Evolutionary conservation across 2,888 invertebrate species (phyloP).

Genomic region (Idaea biselata): DNA sequence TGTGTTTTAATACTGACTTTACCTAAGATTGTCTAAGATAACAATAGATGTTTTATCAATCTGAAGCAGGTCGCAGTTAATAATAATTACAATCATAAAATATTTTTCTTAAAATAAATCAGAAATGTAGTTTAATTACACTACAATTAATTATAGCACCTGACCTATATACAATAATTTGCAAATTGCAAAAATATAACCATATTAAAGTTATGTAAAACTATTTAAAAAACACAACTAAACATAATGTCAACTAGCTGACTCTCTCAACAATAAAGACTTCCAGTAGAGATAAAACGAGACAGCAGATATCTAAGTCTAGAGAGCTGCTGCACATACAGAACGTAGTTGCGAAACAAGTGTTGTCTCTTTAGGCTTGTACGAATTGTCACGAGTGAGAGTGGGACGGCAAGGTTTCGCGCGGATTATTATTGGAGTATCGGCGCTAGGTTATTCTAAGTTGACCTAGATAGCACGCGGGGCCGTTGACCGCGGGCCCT

Average conservation of each 20-base stretch:
- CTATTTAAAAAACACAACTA: background rate
- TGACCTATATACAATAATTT: background rate
- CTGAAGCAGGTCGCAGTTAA: too few species aligned
- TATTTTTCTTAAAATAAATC: too few species aligned
- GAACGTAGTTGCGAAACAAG: constrained; percentile 61
- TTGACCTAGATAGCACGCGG: constrained; percentile 77
- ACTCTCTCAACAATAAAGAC: constrained; percentile 45
- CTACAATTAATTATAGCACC: too few species aligned
- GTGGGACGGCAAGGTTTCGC: constrained; percentile 69
- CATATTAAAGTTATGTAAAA: background rate
- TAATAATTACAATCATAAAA: too few species aligned
- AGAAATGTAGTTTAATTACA: too few species aligned
- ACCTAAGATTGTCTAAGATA: too few species aligned
- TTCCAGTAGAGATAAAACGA: constrained; percentile 56
- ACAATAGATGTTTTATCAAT: too few species aligned
- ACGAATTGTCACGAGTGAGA: constrained; percentile 58
- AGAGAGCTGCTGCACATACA: constrained; percentile 50
- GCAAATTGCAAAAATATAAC: background rate
- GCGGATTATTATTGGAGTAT: constrained; percentile 78
- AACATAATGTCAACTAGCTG: constrained; percentile 46
- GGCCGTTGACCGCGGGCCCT: constrained; percentile 80
- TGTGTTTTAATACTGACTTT: too few species aligned
- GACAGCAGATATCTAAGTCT: constrained; percentile 51
- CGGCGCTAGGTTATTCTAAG: constrained; percentile 80
- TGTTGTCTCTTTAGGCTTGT: constrained; percentile 53